Base-by-base conservation (phyloP, 1,140 invertebrate genomes). In the Nasonia longicornis region DNA sequence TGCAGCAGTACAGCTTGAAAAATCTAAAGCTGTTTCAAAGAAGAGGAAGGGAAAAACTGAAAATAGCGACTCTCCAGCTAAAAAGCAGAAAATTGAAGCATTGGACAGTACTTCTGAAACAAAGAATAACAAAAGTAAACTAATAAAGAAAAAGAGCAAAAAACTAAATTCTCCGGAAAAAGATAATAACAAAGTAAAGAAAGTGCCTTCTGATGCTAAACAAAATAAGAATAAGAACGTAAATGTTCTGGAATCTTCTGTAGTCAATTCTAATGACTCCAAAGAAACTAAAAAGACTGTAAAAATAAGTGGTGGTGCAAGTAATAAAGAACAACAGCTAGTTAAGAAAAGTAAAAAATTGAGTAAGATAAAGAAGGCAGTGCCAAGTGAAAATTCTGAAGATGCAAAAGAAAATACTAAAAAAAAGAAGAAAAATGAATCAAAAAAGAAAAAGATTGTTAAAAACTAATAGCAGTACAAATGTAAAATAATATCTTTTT, bases 21-120 rank as follows among this genome's bases (percentile, higher is more conserved):
- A 82, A 79, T 48, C 63, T 26, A 12, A 20, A 58, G 16, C n/a
- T 22, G 66, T 81, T 31, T 22, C 14, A 11, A 76, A 69, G n/a
- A 79, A 79, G 29, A n/a, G 16, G 63, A 76, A 80, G 42, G 42
- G 58, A 42, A 38, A 75, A 79, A 29, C 22, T 69, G 71, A 66
- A 74, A 77, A 77, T 79, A 52, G 2, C 11, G 58, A 69, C 26
- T n/a, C 6, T 52, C 64, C 16, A 45, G 26, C 16, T 22, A 83
- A 84, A 79, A 83, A 84, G 71, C 45, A 64, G 22, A 83, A 82
- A 75, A 8, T 80, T 64, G 35, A 81, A 63, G 6, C 20, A 20
- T 16, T 52, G 58, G 38, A 70, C 48, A 45, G 16, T 8, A 45
- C 14, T 71, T 20, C 35, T 71, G 35, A 66, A 67, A 26, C 29